Base-by-base conservation (phyloP, 2,797 vertebrate genomes). In the Chelmon rostratus region DNA sequence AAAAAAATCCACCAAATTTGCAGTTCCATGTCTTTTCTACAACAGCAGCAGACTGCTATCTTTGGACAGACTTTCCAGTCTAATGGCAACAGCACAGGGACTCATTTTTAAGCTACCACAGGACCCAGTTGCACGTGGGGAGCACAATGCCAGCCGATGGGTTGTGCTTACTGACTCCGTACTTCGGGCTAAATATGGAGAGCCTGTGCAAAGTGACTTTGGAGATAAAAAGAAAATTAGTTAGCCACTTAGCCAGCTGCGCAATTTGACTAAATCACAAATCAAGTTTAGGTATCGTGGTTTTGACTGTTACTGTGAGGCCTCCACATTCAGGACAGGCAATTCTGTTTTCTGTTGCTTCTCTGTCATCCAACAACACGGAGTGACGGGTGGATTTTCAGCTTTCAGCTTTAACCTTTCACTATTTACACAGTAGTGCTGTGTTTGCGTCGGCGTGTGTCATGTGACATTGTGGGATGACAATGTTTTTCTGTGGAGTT, bases 81-180 rank as follows among this genome's bases (percentile, higher is more conserved):
- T 68, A 47, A 78, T 74, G 68, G 81, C 21, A 63, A 23, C 28
- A 28, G 52, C 19, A 58, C 67, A 67, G 54, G 52, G 44, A 74
- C 73, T 81, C 69, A 25, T 54, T 53, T 77, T 73, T 52, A 75
- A 81, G 33, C 77, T 16, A 61, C 79, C 74, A 67, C 58, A 68
- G 76, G 79, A 74, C 76, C 70, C 80, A 53, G 68, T 74, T 61
- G 80, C 61, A 16, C 62, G 15, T 8, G 2, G 72, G 54, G 19
- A 75, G 82, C 80, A 87, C 88, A 83, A 81, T 82, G 82, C 73
- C 84, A 84, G 78, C 87, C 84, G 88, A 92, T 79, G 91, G 86
- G 86, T 78, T 25, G 62, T 46, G 86, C 73, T 81, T 58, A 76
- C 83, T 81, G 83, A 79, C 72, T 87, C 86, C 73, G 82, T 81